These are phyloP conservation scores for Agrochola macilenta DNA, from an alignment of 2,888 invertebrate species.

Conservation along the genomic window DNA sequence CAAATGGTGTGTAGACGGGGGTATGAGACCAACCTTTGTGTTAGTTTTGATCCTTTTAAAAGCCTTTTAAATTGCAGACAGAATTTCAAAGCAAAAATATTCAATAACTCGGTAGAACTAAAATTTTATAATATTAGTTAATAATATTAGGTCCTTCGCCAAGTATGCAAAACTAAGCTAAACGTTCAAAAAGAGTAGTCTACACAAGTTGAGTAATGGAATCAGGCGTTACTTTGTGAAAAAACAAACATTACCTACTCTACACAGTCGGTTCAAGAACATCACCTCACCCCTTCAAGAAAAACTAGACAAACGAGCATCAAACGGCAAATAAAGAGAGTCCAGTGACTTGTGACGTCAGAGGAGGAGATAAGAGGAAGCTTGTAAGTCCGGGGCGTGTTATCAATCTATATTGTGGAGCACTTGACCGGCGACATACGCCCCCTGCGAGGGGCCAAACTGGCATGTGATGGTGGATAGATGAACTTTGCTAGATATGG, in stretches of 20 bases:
- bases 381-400: slow-evolving; percentile 61
- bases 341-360: slow-evolving; percentile 42
- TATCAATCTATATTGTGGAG: slow-evolving; percentile 65
- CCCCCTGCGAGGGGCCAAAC: slow-evolving; percentile 47
- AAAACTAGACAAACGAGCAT: slow-evolving; percentile 25
- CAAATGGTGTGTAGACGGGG: no score
- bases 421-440: slow-evolving; percentile 63
- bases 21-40: background rate
- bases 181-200: background rate
- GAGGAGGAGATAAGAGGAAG: slow-evolving; percentile 60
- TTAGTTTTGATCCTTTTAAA: background rate
- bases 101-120: no score
- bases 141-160: no score
- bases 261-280: background rate
- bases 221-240: no score
- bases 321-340: slow-evolving; percentile 53
- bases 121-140: no score
- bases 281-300: slow-evolving; percentile 25
- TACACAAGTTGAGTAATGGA: background rate
- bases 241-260: background rate
- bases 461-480: slow-evolving; percentile 20
- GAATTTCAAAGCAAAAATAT: no score
- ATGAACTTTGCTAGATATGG: slow-evolving; percentile 44
- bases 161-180: background rate
- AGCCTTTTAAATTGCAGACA: background rate